A percentile compares a stretch with the other conserved stretches of the same genome.
Evolutionary conservation across 2,888 invertebrate species (phyloP).

Genomic region (Tetramorium bicarinatum): DNA sequence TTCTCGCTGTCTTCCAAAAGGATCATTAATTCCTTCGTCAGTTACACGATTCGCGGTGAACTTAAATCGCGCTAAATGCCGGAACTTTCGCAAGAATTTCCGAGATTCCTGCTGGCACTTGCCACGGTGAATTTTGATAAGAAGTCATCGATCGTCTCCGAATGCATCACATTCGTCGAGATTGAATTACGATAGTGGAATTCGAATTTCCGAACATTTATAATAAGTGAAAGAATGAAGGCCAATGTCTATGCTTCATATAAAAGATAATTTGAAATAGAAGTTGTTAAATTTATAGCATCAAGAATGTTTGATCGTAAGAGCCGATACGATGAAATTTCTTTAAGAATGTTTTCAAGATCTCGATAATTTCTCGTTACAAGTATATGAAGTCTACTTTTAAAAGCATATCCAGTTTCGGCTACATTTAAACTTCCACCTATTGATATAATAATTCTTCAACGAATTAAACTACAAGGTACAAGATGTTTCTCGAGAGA

Average conservation of each 20-base stretch:
- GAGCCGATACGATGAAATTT: not conserved
- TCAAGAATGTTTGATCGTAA: not conserved
- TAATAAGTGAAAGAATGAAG: not conserved
- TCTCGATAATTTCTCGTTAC: conserved; percentile 13
- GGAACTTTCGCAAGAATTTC: conserved; percentile 44
- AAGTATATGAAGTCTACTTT: not conserved
- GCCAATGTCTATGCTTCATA: not conserved
- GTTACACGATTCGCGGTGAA: conserved; percentile 53
- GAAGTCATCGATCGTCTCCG: not conserved
- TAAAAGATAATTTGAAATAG: not conserved
- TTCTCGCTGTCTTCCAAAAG: conserved; percentile 21
- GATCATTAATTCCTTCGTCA: conserved; percentile 56
- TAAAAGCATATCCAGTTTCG: conserved; percentile 7
- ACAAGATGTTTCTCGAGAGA: not conserved
- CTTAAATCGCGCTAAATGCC: conserved; percentile 42
- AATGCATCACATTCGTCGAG: not conserved
- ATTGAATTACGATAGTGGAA: conserved; percentile 16
- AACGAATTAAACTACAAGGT: not conserved
- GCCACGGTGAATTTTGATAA: conserved; percentile 39
- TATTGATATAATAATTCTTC: conserved; percentile 9
- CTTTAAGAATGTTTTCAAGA: not conserved
- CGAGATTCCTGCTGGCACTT: conserved; percentile 1
- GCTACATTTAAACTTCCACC: not conserved
- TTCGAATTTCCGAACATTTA: not conserved
- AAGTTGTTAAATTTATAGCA: not conserved